Evolutionary conservation across 2,113 vertebrate species (phyloP).

Genomic region (Monopterus albus): DNA sequence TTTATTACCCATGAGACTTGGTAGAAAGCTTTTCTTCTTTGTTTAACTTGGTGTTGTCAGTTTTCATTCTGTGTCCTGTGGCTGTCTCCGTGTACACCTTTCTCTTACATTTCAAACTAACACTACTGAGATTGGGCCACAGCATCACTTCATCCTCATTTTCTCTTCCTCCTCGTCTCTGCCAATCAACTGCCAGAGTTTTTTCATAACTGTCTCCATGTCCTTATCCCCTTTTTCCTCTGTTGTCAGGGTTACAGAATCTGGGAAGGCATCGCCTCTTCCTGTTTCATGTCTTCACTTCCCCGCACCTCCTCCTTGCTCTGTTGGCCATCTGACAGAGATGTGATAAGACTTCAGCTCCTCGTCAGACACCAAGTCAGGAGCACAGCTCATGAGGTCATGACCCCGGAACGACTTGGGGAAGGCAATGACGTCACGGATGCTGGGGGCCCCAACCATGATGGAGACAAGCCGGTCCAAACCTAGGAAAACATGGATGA

Average conservation of each 20-base stretch:
- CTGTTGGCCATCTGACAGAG: slow-evolving; percentile 85
- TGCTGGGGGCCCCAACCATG: slow-evolving; percentile 87
- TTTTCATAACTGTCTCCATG: neutral
- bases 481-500: slow-evolving; percentile 76
- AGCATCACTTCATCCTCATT: neutral
- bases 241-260: neutral
- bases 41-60: neutral
- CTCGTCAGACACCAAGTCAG: slow-evolving; percentile 86
- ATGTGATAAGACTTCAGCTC: slow-evolving; percentile 91
- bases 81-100: neutral
- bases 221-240: neutral
- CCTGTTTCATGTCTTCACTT: neutral
- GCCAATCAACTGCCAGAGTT: neutral
- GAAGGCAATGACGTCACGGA: slow-evolving; percentile 97
- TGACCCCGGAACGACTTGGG: slow-evolving; percentile 94
- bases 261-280: neutral
- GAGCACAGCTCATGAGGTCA: slow-evolving; percentile 93
- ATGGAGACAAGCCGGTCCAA: slow-evolving; percentile 93
- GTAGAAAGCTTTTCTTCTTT: neutral
- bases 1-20: neutral
- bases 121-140: neutral
- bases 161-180: slow-evolving; percentile 2
- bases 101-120: too few relatives aligned
- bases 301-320: neutral
- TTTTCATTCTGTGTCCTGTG: too few relatives aligned